These are phyloP conservation scores for Cuculus canorus DNA, from an alignment of 2,797 vertebrate species.

Conservation along the genomic window DNA sequence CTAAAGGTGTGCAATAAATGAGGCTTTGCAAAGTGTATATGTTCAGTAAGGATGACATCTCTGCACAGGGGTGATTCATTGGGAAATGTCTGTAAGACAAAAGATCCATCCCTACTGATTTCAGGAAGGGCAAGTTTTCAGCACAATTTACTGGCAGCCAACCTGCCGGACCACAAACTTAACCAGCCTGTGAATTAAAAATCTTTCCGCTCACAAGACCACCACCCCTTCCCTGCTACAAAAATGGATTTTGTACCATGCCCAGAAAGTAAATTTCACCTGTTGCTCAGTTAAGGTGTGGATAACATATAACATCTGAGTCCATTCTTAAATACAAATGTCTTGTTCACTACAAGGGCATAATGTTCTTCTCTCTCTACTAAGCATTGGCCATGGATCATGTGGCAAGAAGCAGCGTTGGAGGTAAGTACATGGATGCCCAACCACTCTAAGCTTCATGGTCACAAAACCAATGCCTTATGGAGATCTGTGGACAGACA, in stretches of 20 bases:
- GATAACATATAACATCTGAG: neutral
- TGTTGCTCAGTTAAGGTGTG: neutral
- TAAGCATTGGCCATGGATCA: neutral
- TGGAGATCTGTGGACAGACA: slow-evolving; percentile 2
- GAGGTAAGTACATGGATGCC: neutral
- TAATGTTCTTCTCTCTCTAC: neutral
- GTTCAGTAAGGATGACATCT: neutral
- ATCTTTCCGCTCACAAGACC: neutral
- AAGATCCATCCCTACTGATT: neutral
- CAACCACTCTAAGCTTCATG: neutral
- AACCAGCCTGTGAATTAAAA: neutral
- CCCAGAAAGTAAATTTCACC: neutral
- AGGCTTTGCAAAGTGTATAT: neutral
- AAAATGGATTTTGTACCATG: neutral
- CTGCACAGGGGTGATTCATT: neutral
- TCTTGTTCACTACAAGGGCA: neutral
- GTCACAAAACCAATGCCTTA: neutral
- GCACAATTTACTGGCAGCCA: neutral
- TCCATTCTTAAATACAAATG: neutral
- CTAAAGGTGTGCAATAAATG: neutral
- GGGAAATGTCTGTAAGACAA: neutral
- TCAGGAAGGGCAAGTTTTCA: neutral
- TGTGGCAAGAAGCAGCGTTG: neutral
- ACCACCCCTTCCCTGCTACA: neutral
- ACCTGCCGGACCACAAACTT: neutral